Evolutionary conservation across 1,140 invertebrate genomes (phyloP).

Genomic region (Eriocheir sinensis): DNA sequence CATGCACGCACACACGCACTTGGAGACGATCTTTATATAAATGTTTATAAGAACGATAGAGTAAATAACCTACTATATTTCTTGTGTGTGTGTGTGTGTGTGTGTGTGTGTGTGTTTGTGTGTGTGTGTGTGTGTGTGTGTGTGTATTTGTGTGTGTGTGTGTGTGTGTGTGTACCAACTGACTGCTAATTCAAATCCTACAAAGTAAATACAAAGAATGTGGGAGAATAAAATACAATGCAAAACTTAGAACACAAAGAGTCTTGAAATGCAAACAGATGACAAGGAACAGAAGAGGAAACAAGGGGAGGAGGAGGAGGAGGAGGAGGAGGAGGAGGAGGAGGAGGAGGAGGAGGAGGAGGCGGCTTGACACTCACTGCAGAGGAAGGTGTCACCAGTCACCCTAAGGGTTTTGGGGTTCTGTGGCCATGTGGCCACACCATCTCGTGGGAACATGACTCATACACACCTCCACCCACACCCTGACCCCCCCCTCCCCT

Average conservation of each 20-base stretch:
- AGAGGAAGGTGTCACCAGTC: not conserved
- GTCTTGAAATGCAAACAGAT: not conserved
- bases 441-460: not conserved
- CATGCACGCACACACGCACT: not conserved
- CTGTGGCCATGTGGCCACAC: not conserved
- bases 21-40: not conserved
- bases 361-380: not conserved
- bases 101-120: constrained; percentile 11
- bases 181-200: not conserved
- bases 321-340: not conserved
- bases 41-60: no score
- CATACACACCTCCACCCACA: not conserved
- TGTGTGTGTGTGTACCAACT: not conserved
- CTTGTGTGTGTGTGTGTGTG: not conserved
- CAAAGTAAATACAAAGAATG: not conserved
- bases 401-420: not conserved
- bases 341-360: constrained; percentile 4
- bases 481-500: not conserved
- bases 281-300: not conserved
- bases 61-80: no score
- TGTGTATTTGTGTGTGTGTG: constrained; percentile 10
- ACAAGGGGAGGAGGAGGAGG: not conserved
- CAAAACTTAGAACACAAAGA: no score
- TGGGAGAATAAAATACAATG: not conserved
- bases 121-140: constrained; percentile 11